Evolutionary conservation across 1,140 invertebrate genomes (phyloP), one percentile per base, ranked within the genome.

Genomic region (Halesus radiatus): DNA sequence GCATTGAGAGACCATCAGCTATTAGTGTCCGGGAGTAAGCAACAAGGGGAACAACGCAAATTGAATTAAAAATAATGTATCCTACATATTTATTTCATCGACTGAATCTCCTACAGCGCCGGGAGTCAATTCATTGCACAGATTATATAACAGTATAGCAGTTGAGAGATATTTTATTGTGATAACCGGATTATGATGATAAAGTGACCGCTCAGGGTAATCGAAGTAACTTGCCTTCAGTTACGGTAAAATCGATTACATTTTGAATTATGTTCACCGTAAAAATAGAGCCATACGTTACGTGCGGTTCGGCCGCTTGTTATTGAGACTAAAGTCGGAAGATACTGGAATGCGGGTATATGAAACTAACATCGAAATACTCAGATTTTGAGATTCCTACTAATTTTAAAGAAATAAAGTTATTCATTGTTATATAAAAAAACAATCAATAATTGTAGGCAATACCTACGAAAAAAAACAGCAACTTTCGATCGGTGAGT

Each of bases 101-200:
- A 23, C n/a, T 23, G 13, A 23, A 22, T 60, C n/a, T 20, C 68
- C 26, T 23, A 20, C 10, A 26, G 18, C 68, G 45, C 16, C 52
- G 72, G 72, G 60, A 75, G 72, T 58, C 53, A 18, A 56, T 75
- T 18, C 54, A 58, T 75, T 56, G 18, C 53, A n/a, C 16, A 54
- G 72, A 75, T 75, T 75, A 45, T 13, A 45, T 45, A 75, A n/a
- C 37, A 45, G 58, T 58, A 75, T 53, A 45, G 13, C 10, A 45
- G 37, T 45, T 45, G 37, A 45, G 16, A 18, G 52, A 75, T 56
- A 75, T 75, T 75, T 75, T 58, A 75, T 58, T 54, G 54, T 29
- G n/a, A 13, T 45, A 75, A 75, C 72, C 23, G 72, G 72, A 56
- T 75, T 75, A 60, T 75, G 18, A 75, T 75, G 72, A 58, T 29